Conservation (phyloP, 1,140 invertebrate species). For the Drosophila takahashii region DNA sequence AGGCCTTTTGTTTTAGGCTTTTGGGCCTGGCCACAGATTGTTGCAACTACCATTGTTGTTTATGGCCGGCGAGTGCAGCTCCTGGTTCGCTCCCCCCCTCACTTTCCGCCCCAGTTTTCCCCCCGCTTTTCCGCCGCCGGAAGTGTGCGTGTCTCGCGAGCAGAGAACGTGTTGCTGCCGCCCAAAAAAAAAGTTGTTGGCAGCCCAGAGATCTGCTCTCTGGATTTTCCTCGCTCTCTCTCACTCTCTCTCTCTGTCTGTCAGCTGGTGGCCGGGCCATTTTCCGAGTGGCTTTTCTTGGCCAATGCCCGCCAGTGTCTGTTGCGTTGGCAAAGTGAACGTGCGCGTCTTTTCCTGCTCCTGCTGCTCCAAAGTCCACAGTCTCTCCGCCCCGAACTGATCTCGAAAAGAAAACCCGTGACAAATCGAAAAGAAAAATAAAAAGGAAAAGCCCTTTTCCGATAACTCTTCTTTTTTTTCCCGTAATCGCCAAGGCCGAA, state of each 20-base stretch:
- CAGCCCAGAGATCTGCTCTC: conserved; percentile 42
- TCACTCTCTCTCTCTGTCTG: neutral
- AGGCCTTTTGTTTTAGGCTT: conserved; percentile 43
- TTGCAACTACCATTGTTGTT: conserved; percentile 77
- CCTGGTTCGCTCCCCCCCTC: neutral
- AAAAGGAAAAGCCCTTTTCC: neutral
- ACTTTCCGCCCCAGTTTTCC: neutral
- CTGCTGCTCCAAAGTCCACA: conserved; percentile 29
- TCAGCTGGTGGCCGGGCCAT: conserved; percentile 41
- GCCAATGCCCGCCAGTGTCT: conserved; percentile 71
- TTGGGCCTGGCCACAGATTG: conserved; percentile 65
- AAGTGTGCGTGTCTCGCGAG: conserved; percentile 65
- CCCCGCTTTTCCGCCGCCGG: conserved; percentile 42
- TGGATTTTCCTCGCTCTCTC: conserved; percentile 3
- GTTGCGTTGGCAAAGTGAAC: conserved; percentile 79
- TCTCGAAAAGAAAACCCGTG: conserved; percentile 4
- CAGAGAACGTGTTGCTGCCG: conserved; percentile 36
- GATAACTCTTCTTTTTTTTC: neutral
- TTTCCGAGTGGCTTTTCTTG: conserved; percentile 34
- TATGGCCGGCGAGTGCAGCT: conserved; percentile 55
- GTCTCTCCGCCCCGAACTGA: conserved; percentile 34
- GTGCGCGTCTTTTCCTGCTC: conserved; percentile 65
- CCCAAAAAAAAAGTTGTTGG: conserved; percentile 18
- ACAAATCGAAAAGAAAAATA: neutral
- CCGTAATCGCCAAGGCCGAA: neutral